Base-by-base conservation (phyloP, 2,797 vertebrate species). In the Sebastes nivosus region DNA sequence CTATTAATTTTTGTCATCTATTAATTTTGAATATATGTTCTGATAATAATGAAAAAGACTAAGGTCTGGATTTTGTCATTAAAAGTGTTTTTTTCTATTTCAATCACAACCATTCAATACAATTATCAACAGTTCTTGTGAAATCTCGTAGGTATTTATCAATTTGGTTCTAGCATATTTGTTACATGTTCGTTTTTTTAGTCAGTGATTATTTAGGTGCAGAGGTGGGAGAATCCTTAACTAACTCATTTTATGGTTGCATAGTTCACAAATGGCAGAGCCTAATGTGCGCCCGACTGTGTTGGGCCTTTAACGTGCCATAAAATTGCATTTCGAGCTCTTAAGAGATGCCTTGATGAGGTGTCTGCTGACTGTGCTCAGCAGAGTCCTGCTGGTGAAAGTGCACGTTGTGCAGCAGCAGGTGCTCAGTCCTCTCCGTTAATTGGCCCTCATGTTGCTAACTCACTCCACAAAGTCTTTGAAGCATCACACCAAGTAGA, bases 381-480 rank as follows among this genome's bases (percentile, higher is more conserved):
- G 80, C 57, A 10, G 79, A 69, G 63, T 82, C 81, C 81, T 74
- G 79, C 79, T 88, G 90, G 81, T 92, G 87, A 84, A 88, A 77
- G 86, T 81, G 83, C 82, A 76, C 55, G 78, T 89, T 85, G 87
- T 77, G 79, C 72, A 81, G 72, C 86, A 93, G 90, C 94, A 92
- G 92, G 92, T 89, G 92, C 91, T 89, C 81, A 16, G 65, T 66
- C 87, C 75, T 85, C 78, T 69, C 79, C 20, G 75, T 71, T 95
- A 95, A 96, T 95, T 95, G 90, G 92, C 87, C 75, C 89, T 92
- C 91, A 74, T 91, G 93, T 92, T 86, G 92, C 83, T 87, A 88
- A 85, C 86, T 87, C 67, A 29, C 78, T 74, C 80, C 10, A 42
- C 71, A 75, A 77, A 82, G 80, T 85, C 82, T 90, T 91, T 91